These are phyloP conservation scores for Ciconia boyciana DNA, from an alignment of 2,113 vertebrate genomes.

Conservation along the genomic window DNA sequence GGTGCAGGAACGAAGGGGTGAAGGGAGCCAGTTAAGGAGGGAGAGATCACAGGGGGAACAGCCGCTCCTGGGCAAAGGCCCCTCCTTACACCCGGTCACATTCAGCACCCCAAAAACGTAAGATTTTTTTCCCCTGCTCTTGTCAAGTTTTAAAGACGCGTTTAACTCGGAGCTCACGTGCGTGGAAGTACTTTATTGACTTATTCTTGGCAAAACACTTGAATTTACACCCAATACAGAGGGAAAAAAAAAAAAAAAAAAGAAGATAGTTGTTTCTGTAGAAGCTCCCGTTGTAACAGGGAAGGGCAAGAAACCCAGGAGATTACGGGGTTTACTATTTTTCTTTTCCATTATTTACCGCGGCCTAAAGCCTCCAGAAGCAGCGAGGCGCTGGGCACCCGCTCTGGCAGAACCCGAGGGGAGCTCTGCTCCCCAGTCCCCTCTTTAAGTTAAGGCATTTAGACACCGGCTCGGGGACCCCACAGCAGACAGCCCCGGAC, in stretches of 20 bases:
- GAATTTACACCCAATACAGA: neutral
- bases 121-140: neutral
- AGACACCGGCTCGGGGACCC: neutral
- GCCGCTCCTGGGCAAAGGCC: no score
- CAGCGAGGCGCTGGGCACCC: neutral
- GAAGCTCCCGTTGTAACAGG: neutral
- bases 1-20: neutral
- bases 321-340: accelerated
- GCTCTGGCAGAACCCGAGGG: accelerated
- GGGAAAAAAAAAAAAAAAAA: no score
- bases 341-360: no score
- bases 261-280: neutral
- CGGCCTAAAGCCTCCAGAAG: neutral
- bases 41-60: neutral
- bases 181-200: neutral
- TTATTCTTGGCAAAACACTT: neutral
- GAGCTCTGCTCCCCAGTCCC: neutral
- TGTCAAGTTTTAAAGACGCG: accelerated
- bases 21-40: neutral
- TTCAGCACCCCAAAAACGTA: accelerated
- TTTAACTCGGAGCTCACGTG: accelerated
- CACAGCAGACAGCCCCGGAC: no score
- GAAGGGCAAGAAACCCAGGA: accelerated
- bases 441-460: no score
- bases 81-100: neutral